A percentile compares a stretch with the other conserved stretches of the same genome.
Evolutionary conservation across 2,797 vertebrate species (phyloP).

Genomic region (Leuciscus waleckii): DNA sequence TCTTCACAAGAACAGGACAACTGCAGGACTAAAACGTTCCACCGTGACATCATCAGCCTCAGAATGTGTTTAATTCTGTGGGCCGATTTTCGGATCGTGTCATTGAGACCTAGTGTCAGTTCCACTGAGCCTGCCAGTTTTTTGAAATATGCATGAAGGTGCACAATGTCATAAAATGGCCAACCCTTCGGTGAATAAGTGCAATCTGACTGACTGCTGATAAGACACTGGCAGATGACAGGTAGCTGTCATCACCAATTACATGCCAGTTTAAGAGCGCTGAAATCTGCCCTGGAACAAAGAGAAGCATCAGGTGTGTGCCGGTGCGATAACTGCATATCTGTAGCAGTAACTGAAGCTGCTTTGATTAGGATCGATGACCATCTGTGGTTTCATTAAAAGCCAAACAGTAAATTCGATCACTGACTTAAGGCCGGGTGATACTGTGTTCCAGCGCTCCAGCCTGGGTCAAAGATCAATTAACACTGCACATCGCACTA

Average conservation of each 20-base stretch:
- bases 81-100: slow-evolving; percentile 18
- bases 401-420: slow-evolving; percentile 55
- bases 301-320: slow-evolving; percentile 39
- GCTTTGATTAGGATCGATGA: slow-evolving; percentile 53
- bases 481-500: slow-evolving; percentile 21
- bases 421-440: slow-evolving; percentile 16
- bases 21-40: neutral
- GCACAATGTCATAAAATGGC: slow-evolving; percentile 48
- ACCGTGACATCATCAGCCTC: neutral
- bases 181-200: slow-evolving; percentile 46
- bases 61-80: neutral
- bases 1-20: neutral
- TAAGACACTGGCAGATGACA: slow-evolving; percentile 51
- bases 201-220: slow-evolving; percentile 54
- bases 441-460: slow-evolving; percentile 36
- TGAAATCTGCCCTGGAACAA: slow-evolving; percentile 45
- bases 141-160: slow-evolving; percentile 57
- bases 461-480: slow-evolving; percentile 55
- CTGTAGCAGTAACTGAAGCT: slow-evolving; percentile 49
- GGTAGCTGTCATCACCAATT: slow-evolving; percentile 57
- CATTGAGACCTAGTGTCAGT: slow-evolving; percentile 41
- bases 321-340: slow-evolving; percentile 24
- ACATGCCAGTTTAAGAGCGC: slow-evolving; percentile 47
- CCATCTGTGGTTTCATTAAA: slow-evolving; percentile 59
- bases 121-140: slow-evolving; percentile 41